Evolutionary conservation across 2,888 invertebrate genomes (phyloP).

Genomic region (Corbicula japonica): DNA sequence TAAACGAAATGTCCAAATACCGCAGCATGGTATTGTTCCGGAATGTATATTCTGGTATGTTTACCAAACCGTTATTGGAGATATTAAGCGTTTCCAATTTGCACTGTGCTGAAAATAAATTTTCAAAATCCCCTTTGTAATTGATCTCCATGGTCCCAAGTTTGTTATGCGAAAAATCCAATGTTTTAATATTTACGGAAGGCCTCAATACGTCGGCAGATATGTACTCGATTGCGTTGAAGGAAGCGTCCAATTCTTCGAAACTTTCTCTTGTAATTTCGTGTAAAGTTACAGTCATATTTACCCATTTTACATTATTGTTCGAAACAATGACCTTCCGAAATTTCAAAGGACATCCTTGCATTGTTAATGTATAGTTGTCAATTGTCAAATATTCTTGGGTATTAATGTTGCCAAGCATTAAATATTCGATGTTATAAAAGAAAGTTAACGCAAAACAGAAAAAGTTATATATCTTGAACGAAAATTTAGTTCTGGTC

Average conservation of each 20-base stretch:
- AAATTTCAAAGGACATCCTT: slow-evolving; percentile 4
- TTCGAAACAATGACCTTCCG: background rate
- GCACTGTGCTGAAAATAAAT: background rate
- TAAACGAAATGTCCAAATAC: slow-evolving; percentile 1
- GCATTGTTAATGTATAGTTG: slow-evolving; percentile 1
- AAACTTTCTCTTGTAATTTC: background rate
- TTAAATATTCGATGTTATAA: slow-evolving; percentile 11
- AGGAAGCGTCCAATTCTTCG: background rate
- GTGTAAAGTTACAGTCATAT: slow-evolving; percentile 17
- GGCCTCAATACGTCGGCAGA: background rate
- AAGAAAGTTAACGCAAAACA: background rate
- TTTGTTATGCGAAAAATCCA: slow-evolving; percentile 9
- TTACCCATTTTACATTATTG: background rate
- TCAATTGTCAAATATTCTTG: background rate
- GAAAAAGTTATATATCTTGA: background rate
- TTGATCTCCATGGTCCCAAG: slow-evolving; percentile 8
- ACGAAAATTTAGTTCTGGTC: background rate
- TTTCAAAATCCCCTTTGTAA: background rate
- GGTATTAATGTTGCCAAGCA: background rate
- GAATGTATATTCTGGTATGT: slow-evolving; percentile 4
- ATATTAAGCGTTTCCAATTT: slow-evolving; percentile 1
- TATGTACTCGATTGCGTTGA: slow-evolving; percentile 13
- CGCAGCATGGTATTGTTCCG: background rate
- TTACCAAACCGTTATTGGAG: background rate
- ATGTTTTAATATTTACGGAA: slow-evolving; percentile 1